phyloP scores from a whole-genome alignment of 2,888 invertebrate species.

The Arenicola marina region DNA sequence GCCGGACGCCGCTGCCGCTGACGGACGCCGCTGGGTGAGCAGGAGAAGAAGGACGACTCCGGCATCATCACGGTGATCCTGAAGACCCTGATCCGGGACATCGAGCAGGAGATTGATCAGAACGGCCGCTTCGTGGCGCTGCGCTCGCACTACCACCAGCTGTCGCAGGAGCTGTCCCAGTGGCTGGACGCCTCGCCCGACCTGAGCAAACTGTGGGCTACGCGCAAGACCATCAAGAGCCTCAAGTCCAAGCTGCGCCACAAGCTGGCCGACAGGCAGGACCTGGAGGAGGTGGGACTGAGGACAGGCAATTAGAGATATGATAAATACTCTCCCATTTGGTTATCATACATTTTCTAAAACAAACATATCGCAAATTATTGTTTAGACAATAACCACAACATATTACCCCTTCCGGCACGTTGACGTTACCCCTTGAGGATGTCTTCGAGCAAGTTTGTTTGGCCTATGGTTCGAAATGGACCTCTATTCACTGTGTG shows the following conservation, averaged over 20 bases:
- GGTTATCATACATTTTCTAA: no score
- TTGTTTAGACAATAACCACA: no score
- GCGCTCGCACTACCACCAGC: background rate
- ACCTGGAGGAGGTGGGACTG: constrained; percentile 49
- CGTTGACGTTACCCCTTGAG: no score
- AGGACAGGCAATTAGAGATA: no score
- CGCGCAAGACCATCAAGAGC: constrained; percentile 39
- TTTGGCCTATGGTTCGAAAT: background rate
- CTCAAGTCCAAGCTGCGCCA: constrained; percentile 52
- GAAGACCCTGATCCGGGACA: constrained; percentile 24
- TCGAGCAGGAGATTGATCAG: constrained; percentile 28
- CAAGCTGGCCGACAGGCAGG: constrained; percentile 49
- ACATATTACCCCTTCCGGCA: no score
- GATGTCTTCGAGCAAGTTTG: background rate
- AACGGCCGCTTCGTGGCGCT: background rate
- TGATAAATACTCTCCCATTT: no score
- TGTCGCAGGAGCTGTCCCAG: constrained; percentile 34
- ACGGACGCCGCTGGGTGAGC: no score
- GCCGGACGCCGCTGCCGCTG: no score
- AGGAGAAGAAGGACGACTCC: constrained; percentile 5
- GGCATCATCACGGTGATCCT: constrained; percentile 41
- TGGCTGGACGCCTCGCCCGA: constrained; percentile 46
- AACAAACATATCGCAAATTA: no score
- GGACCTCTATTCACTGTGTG: background rate
- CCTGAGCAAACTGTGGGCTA: constrained; percentile 38